Percentiles rank a stretch among this genome's conserved stretches.
phyloP scores from a whole-genome alignment of 2,888 invertebrate genomes.

The Papilio protenor region DNA sequence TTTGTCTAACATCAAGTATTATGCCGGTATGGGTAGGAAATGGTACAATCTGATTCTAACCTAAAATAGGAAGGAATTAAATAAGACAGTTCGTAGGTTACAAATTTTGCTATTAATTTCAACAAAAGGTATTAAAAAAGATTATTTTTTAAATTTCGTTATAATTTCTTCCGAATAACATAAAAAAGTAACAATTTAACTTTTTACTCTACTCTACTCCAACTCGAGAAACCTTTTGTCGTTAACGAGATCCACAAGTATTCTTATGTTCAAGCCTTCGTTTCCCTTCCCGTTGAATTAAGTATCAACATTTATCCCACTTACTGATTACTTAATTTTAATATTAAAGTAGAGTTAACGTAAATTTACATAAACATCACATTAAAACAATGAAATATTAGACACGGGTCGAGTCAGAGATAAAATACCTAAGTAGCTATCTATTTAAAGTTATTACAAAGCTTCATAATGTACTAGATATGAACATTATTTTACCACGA shows the following conservation, averaged over 20 bases:
- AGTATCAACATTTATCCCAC: background rate
- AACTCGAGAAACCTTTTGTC: background rate
- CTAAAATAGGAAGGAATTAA: background rate
- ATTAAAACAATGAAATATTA: background rate
- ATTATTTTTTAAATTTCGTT: background rate
- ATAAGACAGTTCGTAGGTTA: background rate
- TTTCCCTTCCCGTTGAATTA: background rate
- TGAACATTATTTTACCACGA: background rate
- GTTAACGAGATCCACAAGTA: background rate
- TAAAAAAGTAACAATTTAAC: background rate
- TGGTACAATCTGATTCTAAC: background rate
- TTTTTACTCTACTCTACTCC: background rate
- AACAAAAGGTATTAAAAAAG: background rate
- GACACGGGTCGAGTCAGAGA: background rate
- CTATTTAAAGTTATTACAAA: too few species aligned
- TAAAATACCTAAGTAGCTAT: background rate
- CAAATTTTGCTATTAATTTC: background rate
- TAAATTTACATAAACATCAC: background rate
- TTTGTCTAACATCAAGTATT: background rate
- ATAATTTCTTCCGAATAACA: background rate
- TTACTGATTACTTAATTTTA: background rate
- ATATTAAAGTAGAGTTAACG: background rate
- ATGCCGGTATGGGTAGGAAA: background rate
- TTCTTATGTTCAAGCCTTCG: background rate
- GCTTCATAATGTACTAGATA: too few species aligned